A percentile compares a stretch with the other conserved stretches of the same genome.
These are phyloP conservation scores for Mallotus villosus DNA, from an alignment of 2,797 vertebrate genomes.

Conservation along the genomic window DNA sequence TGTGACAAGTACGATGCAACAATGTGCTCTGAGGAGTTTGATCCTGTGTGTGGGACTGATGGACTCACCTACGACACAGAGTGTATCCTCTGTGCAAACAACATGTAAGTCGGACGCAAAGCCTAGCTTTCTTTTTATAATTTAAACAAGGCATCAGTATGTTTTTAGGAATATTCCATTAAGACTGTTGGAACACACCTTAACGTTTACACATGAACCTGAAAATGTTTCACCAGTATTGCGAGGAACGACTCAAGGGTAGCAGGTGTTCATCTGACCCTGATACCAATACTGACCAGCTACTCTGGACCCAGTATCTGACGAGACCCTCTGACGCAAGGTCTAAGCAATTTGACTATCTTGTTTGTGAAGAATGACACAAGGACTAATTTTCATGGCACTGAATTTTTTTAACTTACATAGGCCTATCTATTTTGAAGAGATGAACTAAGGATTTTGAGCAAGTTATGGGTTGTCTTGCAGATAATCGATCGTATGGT, in stretches of 20 bases:
- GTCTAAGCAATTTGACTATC: too few species aligned
- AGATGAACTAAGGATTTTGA: too few species aligned
- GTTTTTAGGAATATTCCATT: not conserved
- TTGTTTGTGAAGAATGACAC: too few species aligned
- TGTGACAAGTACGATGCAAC: not conserved
- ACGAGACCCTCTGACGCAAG: not conserved
- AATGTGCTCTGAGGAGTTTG: not conserved
- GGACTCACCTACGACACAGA: slow-evolving; percentile 3
- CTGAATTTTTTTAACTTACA: too few species aligned
- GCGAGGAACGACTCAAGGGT: not conserved
- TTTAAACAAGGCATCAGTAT: not conserved
- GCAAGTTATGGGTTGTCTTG: too few species aligned
- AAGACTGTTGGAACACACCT: not conserved
- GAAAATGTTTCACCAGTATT: not conserved
- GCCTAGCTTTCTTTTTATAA: not conserved
- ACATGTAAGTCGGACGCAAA: not conserved
- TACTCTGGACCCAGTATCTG: not conserved
- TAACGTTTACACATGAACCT: not conserved
- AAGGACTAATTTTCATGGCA: too few species aligned
- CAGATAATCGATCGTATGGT: too few species aligned
- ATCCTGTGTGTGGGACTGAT: slow-evolving; percentile 10
- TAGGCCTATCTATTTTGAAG: too few species aligned
- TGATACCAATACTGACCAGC: not conserved
- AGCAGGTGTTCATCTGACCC: slow-evolving; percentile 4
- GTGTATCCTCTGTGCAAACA: slow-evolving; percentile 1